Percentiles rank a stretch among this genome's conserved stretches.
phyloP scores from a whole-genome alignment of 1,140 invertebrate genomes.

The Anastrepha ludens region DNA sequence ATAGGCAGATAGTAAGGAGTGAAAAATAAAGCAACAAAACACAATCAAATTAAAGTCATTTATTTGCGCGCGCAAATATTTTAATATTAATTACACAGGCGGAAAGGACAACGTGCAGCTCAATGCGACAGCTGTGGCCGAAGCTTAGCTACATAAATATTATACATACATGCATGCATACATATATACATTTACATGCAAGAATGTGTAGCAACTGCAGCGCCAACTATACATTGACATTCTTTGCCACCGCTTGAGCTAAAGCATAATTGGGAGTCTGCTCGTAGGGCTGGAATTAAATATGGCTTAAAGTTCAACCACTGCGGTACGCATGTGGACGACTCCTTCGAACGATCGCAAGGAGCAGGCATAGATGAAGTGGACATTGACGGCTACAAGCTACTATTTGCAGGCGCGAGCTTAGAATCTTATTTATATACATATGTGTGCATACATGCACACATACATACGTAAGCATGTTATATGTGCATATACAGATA shows the following conservation, averaged over 20 bases:
- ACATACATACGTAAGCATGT: neutral
- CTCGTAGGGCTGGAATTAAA: neutral
- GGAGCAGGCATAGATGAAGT: neutral
- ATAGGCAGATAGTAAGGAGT: neutral
- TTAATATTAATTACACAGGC: slow-evolving; percentile 48
- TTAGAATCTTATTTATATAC: neutral
- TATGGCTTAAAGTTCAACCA: slow-evolving; percentile 10
- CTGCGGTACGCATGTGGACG: neutral
- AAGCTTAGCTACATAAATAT: neutral
- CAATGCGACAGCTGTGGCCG: neutral
- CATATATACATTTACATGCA: neutral
- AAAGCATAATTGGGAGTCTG: slow-evolving; percentile 38
- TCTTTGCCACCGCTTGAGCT: slow-evolving; percentile 4
- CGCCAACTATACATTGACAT: neutral
- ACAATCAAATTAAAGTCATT: slow-evolving; percentile 45
- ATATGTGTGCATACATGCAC: neutral
- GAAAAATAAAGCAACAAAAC: neutral
- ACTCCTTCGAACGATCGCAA: neutral
- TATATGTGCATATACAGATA: neutral
- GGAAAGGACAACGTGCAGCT: neutral
- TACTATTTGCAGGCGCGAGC: neutral
- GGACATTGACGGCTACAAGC: neutral
- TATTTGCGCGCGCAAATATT: slow-evolving; percentile 37
- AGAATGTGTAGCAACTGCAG: no score
- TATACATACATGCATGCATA: neutral